A percentile compares a stretch with the other conserved stretches of the same genome.
These are phyloP conservation scores for Ciconia stormi DNA, from an alignment of 2,113 vertebrate species.

Conservation along the genomic window DNA sequence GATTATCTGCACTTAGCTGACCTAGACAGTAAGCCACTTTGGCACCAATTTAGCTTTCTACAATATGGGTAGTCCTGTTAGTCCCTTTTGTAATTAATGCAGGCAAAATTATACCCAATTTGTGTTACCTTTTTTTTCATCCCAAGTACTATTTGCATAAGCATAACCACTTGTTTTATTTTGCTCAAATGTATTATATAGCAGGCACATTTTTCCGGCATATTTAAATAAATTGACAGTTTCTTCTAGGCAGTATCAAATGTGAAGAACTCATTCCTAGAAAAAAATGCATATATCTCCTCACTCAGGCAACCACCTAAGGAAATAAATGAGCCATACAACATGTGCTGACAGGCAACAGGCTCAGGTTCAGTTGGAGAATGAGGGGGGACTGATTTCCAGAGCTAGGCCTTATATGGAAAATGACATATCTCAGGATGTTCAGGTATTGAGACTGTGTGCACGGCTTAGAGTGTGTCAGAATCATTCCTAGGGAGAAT, in stretches of 20 bases:
- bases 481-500: neutral
- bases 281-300: neutral
- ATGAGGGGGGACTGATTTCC: neutral
- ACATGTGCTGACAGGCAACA: neutral
- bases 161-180: neutral
- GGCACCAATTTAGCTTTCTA: neutral
- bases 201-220: accelerated
- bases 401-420: neutral
- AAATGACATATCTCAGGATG: neutral
- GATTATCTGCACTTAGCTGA: neutral
- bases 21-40: neutral
- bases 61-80: neutral
- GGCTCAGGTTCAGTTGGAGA: neutral
- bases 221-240: neutral
- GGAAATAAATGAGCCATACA: neutral
- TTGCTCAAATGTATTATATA: neutral
- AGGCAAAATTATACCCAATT: neutral
- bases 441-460: neutral
- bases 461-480: neutral
- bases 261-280: neutral
- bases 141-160: neutral
- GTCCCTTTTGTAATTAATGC: neutral
- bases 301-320: neutral
- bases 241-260: neutral
- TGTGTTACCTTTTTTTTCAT: neutral